These are phyloP conservation scores for Oryzias sinensis DNA, from an alignment of 2,797 vertebrate species.

Conservation along the genomic window DNA sequence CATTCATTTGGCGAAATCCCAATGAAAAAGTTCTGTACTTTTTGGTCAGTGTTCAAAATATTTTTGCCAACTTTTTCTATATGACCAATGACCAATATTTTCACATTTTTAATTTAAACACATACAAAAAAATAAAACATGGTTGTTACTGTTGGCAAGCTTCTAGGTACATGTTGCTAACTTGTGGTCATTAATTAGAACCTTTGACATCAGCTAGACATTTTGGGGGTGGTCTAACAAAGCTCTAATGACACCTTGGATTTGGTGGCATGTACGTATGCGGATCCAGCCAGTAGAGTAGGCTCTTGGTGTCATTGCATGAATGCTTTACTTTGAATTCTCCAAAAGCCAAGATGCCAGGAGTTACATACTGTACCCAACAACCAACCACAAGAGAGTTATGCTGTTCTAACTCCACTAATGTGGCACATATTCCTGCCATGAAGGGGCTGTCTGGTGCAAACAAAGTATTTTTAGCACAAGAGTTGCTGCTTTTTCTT, in stretches of 20 bases:
- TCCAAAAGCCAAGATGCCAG: slow-evolving; percentile 61
- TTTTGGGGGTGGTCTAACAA: slow-evolving; percentile 61
- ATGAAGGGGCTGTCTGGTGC: slow-evolving; percentile 35
- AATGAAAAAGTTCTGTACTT: too few species aligned
- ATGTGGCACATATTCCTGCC: slow-evolving; percentile 41
- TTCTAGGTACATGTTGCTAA: too few species aligned
- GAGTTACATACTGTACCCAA: slow-evolving; percentile 63
- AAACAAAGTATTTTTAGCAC: slow-evolving; percentile 44
- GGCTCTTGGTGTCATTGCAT: slow-evolving; percentile 62
- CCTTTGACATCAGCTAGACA: slow-evolving; percentile 23
- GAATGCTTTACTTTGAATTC: slow-evolving; percentile 56
- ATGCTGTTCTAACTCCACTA: slow-evolving; percentile 57
- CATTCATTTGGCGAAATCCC: too few species aligned
- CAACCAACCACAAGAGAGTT: slow-evolving; percentile 58
- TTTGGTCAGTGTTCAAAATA: too few species aligned
- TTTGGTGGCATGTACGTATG: slow-evolving; percentile 31
- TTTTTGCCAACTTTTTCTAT: too few species aligned
- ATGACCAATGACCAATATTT: too few species aligned
- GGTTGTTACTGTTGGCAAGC: too few species aligned
- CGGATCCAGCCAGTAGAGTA: slow-evolving; percentile 47
- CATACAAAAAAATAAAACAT: too few species aligned
- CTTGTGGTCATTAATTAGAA: slow-evolving; percentile 33
- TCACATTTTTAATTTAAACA: too few species aligned
- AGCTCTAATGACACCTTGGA: slow-evolving; percentile 36
- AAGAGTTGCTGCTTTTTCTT: slow-evolving; percentile 30